Conservation (phyloP, 1,140 invertebrate genomes). For the Leptinotarsa texana region DNA sequence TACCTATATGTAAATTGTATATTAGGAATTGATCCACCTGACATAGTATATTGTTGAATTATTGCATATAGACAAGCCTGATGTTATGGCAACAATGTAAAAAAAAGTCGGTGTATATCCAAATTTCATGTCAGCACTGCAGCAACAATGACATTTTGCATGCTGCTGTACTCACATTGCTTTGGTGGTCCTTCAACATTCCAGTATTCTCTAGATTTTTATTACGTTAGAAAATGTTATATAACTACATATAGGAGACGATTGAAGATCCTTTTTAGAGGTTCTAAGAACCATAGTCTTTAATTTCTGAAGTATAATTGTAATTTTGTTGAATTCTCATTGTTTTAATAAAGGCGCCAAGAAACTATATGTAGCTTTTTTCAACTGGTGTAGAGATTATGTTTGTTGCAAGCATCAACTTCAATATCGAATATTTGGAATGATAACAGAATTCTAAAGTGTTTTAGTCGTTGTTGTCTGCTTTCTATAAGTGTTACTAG, state of each 20-base stretch:
- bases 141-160: background rate
- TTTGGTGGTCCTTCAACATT: background rate
- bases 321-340: constrained; percentile 1
- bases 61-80: constrained; percentile 7
- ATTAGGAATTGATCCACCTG: constrained; percentile 4
- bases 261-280: background rate
- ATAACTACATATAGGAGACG: background rate
- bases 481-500: no score
- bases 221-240: background rate
- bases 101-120: background rate
- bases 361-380: no score
- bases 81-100: background rate
- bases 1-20: background rate
- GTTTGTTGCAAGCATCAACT: no score
- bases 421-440: no score
- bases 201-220: background rate
- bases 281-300: background rate
- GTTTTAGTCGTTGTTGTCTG: no score
- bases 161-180: background rate
- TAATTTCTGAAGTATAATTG: background rate
- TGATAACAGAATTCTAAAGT: no score
- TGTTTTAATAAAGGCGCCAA: constrained; percentile 1
- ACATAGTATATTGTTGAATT: constrained; percentile 1
- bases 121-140: background rate
- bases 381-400: no score